Percentiles rank a stretch among this genome's conserved stretches.
These are phyloP conservation scores for Meiosimyza decipiens DNA, from an alignment of 2,888 invertebrate species.

Conservation along the genomic window DNA sequence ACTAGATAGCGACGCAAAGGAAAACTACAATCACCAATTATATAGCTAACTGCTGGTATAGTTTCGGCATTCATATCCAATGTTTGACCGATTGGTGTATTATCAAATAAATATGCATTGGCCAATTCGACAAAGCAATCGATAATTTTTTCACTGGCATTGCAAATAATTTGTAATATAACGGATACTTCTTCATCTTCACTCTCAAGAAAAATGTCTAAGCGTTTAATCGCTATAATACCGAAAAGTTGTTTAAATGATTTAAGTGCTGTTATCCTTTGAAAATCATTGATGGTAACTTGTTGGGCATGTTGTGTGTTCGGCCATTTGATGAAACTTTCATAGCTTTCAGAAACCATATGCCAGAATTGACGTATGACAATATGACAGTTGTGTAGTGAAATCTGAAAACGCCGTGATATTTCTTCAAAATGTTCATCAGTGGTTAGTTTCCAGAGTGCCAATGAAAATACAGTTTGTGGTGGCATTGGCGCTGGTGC, in stretches of 20 bases:
- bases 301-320: slow-evolving; percentile 55
- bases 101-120: slow-evolving; percentile 57
- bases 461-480: slow-evolving; percentile 59
- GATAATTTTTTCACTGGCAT: slow-evolving; percentile 59
- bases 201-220: slow-evolving; percentile 62
- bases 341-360: slow-evolving; percentile 60
- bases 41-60: slow-evolving; percentile 57
- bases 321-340: slow-evolving; percentile 64
- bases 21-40: slow-evolving; percentile 60
- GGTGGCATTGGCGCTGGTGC: slow-evolving; percentile 47
- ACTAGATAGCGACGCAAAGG: slow-evolving; percentile 61
- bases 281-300: slow-evolving; percentile 52
- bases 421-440: slow-evolving; percentile 66
- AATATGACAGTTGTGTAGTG: slow-evolving; percentile 56
- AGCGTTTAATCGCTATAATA: slow-evolving; percentile 56
- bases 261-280: slow-evolving; percentile 45
- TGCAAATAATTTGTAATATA: slow-evolving; percentile 62
- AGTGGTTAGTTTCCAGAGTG: slow-evolving; percentile 63
- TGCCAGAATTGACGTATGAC: slow-evolving; percentile 62
- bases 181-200: slow-evolving; percentile 62
- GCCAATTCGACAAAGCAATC: slow-evolving; percentile 64
- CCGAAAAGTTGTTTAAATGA: slow-evolving; percentile 58
- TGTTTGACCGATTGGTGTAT: slow-evolving; percentile 61
- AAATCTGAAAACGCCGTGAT: slow-evolving; percentile 59
- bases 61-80: slow-evolving; percentile 56